Base-by-base conservation (phyloP, 2,797 vertebrate genomes). In the Tragopan temminckii region DNA sequence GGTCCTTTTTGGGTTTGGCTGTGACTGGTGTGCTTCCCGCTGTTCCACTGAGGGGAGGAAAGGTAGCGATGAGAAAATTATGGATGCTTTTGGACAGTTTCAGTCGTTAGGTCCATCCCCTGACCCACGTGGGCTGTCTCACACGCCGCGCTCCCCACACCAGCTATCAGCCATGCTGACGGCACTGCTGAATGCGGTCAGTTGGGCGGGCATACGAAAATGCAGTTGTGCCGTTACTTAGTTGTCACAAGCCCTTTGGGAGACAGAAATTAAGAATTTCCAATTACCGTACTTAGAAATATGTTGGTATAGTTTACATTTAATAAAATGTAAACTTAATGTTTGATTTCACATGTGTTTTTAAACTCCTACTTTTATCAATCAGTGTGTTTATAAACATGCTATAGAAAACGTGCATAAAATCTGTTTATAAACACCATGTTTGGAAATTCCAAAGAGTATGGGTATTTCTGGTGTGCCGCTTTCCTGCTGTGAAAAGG, bases 211-310 rank as follows among this genome's bases (percentile, higher is more conserved):
- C n/a, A 13, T 10, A 1, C 16, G 55, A 35, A 85, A 57, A 89
- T 70, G 16, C 61, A 35, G 33, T 20, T 79, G 21, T 59, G 9
- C 45, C 12, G 23, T 21, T 31, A 29, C 38, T 53, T n/a, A 4
- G 29, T 45, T 70, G 66, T 45, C 87, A 61, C n/a, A 42, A 70
- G 59, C 31, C 80, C 94, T 45, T 82, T 78, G 94, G 85, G 87
- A 95, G 85, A 75, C 21, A 83, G 64, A 92, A 92, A 89, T 89
- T 67, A 76, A 72, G 58, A 29, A 43, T 42, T 35, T 76, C 76
- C n/a, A 12, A 46, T 92, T 71, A 38, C 58, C 78, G 27, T 90
- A 72, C 87, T 88, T 89, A 55, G 80, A 85, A 89, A 63, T 13
- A 1, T 66, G 25, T 79, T 67, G 42, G 24, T 64, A 59, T 36